Percentiles rank a stretch among this genome's conserved stretches.
Evolutionary conservation across 2,113 vertebrate species (phyloP).

Genomic region (Dolichotis patagonum): DNA sequence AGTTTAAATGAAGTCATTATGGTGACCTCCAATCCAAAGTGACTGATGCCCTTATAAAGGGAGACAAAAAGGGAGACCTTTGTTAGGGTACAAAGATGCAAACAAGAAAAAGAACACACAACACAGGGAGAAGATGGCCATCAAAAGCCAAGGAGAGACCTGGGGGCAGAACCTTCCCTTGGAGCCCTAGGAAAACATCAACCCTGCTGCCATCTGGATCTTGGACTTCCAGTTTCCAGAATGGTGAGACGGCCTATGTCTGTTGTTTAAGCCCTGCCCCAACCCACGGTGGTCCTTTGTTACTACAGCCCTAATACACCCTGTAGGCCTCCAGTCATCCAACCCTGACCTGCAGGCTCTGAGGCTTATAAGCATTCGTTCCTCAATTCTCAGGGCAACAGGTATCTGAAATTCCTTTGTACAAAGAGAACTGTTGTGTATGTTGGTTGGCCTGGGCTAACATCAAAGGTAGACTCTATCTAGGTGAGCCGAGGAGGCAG

Average conservation of each 20-base stretch:
- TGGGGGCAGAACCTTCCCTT: not conserved
- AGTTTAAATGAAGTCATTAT: not conserved
- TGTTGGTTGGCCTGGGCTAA: not conserved
- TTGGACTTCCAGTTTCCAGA: not conserved
- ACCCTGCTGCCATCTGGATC: not conserved
- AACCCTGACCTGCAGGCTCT: not conserved
- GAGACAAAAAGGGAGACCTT: not conserved
- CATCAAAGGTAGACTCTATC: not conserved
- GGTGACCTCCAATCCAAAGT: not conserved
- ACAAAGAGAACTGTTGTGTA: not conserved
- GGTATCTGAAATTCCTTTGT: not conserved
- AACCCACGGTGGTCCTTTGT: not conserved
- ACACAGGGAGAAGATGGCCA: not conserved
- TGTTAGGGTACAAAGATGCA: not conserved
- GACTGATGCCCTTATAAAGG: not conserved
- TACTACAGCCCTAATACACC: fast-evolving
- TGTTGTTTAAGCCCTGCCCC: not conserved
- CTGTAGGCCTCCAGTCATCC: not conserved
- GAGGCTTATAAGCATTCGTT: not conserved
- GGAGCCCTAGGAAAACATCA: not conserved
- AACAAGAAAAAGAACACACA: not conserved
- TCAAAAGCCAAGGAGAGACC: not conserved
- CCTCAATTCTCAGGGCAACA: not conserved
- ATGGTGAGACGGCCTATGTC: not conserved
- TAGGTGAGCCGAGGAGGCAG: not conserved